These are phyloP conservation scores for Balaenoptera acutorostrata DNA, from an alignment of 2,113 vertebrate genomes.

Conservation along the genomic window DNA sequence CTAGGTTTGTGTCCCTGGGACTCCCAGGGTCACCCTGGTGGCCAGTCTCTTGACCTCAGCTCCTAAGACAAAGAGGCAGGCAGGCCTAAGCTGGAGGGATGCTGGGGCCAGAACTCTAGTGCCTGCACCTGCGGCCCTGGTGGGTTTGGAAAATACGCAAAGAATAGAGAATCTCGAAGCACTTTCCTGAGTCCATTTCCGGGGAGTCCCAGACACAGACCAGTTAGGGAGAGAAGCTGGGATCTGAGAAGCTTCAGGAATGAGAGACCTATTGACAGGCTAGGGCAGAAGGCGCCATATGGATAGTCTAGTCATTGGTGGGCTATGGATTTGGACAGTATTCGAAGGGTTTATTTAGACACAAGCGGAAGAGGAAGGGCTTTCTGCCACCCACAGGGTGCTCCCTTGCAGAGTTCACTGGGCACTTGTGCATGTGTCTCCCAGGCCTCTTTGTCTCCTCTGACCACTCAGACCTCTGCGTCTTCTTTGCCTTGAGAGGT, in stretches of 20 bases:
- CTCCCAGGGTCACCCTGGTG: no score
- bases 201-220: neutral
- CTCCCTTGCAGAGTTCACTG: neutral
- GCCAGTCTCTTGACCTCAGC: neutral
- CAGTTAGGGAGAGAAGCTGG: neutral
- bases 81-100: no score
- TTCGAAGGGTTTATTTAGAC: neutral
- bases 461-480: neutral
- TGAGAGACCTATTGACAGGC: fast-evolving
- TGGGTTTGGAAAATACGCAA: neutral
- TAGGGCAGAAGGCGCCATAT: fast-evolving
- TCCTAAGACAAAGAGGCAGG: neutral
- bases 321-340: neutral
- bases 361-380: neutral
- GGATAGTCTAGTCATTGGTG: neutral
- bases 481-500: neutral
- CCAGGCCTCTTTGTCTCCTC: neutral
- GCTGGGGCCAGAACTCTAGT: neutral
- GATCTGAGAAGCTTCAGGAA: neutral
- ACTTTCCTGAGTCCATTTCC: neutral
- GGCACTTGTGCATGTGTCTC: neutral
- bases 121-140: neutral
- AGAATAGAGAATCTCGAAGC: neutral
- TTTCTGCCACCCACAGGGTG: neutral
- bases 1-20: neutral